Evolutionary conservation across 2,113 vertebrate species (phyloP).

Genomic region (Gambusia holbrooki): DNA sequence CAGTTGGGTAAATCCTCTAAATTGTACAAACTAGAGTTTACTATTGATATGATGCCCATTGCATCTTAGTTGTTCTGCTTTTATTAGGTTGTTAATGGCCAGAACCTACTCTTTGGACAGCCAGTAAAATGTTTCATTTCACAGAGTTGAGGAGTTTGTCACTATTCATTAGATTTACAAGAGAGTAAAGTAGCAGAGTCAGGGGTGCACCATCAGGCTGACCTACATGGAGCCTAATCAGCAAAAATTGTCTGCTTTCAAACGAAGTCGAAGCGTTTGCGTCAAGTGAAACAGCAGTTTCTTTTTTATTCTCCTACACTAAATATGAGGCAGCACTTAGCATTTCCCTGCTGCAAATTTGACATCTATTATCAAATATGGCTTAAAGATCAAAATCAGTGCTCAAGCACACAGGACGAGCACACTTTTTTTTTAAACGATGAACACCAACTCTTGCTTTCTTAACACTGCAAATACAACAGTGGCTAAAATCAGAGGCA

Average conservation of each 20-base stretch:
- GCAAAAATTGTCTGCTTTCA: background rate
- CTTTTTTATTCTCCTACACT: background rate
- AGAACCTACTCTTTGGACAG: background rate
- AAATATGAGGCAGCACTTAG: background rate
- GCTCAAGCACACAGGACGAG: no score
- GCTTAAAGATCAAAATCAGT: background rate
- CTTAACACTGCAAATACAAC: background rate
- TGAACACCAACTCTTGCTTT: slow-evolving; percentile 1
- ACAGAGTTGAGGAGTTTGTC: background rate
- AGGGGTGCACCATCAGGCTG: background rate
- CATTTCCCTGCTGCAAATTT: background rate
- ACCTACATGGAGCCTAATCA: background rate
- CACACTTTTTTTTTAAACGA: background rate
- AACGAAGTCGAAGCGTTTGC: background rate
- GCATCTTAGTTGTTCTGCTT: slow-evolving; percentile 26
- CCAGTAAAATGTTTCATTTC: background rate
- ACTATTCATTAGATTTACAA: background rate
- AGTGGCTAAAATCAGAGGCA: background rate
- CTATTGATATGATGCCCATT: background rate
- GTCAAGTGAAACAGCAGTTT: background rate
- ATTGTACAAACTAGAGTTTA: background rate
- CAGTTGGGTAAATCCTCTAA: slow-evolving; percentile 1
- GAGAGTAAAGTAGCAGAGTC: background rate
- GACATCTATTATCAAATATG: background rate
- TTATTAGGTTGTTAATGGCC: slow-evolving; percentile 12